Evolutionary conservation across 2,888 invertebrate genomes (phyloP).

Genomic region (Phorcus lineatus): DNA sequence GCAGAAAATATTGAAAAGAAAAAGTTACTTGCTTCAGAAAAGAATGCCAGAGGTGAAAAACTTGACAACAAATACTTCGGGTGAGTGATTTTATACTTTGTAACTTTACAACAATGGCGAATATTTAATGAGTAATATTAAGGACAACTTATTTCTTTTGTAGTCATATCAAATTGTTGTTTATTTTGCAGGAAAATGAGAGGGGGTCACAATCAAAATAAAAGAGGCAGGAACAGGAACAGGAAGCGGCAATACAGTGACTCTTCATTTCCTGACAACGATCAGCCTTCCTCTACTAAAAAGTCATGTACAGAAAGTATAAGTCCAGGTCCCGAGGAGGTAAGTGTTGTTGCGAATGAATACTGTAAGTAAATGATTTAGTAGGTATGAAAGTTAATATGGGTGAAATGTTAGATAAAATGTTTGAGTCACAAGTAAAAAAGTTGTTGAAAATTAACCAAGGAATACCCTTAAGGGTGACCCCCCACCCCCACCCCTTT

Average conservation of each 20-base stretch:
- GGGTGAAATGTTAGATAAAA: not conserved
- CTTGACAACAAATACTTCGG: slow-evolving; percentile 70
- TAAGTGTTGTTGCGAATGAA: no score
- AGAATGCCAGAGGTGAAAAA: slow-evolving; percentile 84
- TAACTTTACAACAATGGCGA: no score
- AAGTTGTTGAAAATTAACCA: not conserved
- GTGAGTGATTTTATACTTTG: slow-evolving; percentile 35
- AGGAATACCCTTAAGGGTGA: no score
- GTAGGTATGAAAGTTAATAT: not conserved
- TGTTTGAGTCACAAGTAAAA: not conserved
- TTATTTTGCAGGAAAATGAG: not conserved
- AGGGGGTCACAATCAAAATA: not conserved
- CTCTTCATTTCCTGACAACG: not conserved
- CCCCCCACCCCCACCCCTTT: no score
- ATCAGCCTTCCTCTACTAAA: no score
- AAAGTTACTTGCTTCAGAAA: slow-evolving; percentile 81
- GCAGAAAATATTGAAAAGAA: slow-evolving; percentile 81
- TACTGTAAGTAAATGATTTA: no score
- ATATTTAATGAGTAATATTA: no score
- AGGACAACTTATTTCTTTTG: no score
- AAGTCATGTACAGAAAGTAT: no score
- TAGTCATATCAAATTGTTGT: no score
- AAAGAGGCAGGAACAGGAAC: slow-evolving; percentile 11
- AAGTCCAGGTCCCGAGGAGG: no score
- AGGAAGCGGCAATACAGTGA: not conserved